Evolutionary conservation across 2,888 invertebrate genomes (phyloP), one percentile per base, ranked within the genome.

Genomic region (Pteria penguin): DNA sequence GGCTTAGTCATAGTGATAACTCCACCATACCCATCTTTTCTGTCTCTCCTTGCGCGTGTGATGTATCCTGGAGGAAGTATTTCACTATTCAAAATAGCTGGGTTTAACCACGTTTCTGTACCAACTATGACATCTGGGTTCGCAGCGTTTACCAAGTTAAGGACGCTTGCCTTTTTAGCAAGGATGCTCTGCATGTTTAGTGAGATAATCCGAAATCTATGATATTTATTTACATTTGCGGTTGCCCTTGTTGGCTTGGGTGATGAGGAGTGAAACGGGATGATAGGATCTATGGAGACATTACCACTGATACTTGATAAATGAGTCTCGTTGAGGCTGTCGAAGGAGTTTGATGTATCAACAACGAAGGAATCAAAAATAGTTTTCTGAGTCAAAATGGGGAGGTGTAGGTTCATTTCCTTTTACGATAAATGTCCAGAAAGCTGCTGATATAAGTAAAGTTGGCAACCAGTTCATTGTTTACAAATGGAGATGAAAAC

Each of bases 1-100:
- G 57, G n/a, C n/a, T 57, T 57, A 24, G 57, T 57, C 24, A 57
- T 57, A 22, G n/a, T 57, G 24, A 57, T 57, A n/a, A 57, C 57
- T n/a, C 57, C 57, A 14, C 57, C 57, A 57, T 57, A 57, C 4
- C 57, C 57, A 24, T 57, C 57, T 5, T 8, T 8, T 57, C 57
- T 5, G n/a, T 57, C 57, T 24, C 57, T 57, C 18, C 57, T 14
- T n/a, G 57, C 4, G 4, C 57, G 5, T n/a, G n/a, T 22, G 5
- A n/a, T 5, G 24, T 57, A 57, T 14, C 57, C 57, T 18, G 60
- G 22, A 27, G 60, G 60, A 22, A 60, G 26, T 22, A 60, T 26
- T 60, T 60, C 60, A 60, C 60, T 3, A 29, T 27, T 18, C 26
- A 29, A 31, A 29, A 61, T 18, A 27, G 26, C 31, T 27, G 61